These are phyloP conservation scores for Accipiter virgatus DNA, from an alignment of 2,113 vertebrate species.

Conservation along the genomic window DNA sequence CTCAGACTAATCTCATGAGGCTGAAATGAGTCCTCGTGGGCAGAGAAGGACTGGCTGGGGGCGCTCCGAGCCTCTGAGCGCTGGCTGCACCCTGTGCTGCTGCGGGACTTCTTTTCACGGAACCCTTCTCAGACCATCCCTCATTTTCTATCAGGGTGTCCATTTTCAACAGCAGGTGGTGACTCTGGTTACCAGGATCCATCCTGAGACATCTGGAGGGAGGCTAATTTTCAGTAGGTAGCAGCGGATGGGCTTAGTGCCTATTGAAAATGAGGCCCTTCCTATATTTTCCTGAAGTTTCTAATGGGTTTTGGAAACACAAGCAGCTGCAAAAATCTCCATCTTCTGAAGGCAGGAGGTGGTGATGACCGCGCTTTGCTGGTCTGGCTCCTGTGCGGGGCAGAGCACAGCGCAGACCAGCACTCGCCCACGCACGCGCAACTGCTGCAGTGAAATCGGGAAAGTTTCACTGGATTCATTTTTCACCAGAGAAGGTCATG, in stretches of 20 bases:
- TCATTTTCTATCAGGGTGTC: not conserved
- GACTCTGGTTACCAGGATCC: not conserved
- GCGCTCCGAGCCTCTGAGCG: not conserved
- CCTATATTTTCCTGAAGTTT: not conserved
- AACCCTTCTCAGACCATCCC: not conserved
- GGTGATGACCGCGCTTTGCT: not conserved
- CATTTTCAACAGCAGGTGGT: not conserved
- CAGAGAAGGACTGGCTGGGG: not conserved
- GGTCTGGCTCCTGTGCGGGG: fast-evolving
- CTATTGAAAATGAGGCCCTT: not conserved
- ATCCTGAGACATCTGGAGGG: not conserved
- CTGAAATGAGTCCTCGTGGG: not conserved
- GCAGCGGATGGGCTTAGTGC: not conserved
- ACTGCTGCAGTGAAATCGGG: not conserved
- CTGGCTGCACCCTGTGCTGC: not conserved
- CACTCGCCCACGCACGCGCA: fast-evolving
- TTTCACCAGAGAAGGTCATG: not conserved
- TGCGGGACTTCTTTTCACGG: not conserved
- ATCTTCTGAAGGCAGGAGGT: not conserved
- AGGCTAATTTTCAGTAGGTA: not conserved
- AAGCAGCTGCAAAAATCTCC: not conserved
- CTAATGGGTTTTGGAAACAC: not conserved
- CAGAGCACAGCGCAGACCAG: not conserved
- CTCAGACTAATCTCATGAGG: not conserved
- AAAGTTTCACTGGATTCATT: not conserved